phyloP scores from a whole-genome alignment of 1,140 invertebrate genomes.

The Drosophila simulans region DNA sequence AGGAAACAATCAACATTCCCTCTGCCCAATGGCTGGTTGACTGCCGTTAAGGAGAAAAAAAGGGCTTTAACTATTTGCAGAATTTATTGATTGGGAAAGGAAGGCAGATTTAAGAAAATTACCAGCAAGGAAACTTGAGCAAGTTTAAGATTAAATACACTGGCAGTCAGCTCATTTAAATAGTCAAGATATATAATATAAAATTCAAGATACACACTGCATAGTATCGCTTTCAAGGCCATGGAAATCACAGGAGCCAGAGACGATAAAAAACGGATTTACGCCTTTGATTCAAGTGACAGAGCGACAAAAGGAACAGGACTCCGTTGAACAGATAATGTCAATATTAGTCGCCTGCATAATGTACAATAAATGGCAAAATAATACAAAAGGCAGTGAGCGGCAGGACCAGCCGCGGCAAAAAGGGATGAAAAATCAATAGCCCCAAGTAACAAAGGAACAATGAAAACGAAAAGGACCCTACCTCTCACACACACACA shows the following conservation, averaged over 20 bases:
- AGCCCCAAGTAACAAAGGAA: constrained; percentile 57
- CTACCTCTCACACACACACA: constrained; percentile 5
- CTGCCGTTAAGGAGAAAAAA: constrained; percentile 2
- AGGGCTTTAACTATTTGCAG: constrained; percentile 32
- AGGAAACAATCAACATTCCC: constrained; percentile 44
- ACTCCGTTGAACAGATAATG: constrained; percentile 71
- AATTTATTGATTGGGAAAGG: constrained; percentile 41
- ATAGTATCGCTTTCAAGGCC: neutral
- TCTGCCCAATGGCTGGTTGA: constrained; percentile 7
- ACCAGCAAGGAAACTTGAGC: neutral
- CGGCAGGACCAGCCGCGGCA: constrained; percentile 33
- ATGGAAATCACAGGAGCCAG: neutral
- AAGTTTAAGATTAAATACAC: neutral
- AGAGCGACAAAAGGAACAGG: constrained; percentile 46
- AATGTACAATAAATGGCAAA: constrained; percentile 84
- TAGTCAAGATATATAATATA: neutral
- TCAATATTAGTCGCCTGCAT: constrained; percentile 84
- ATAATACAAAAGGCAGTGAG: constrained; percentile 73
- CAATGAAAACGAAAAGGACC: constrained; percentile 57
- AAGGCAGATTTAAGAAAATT: constrained; percentile 3
- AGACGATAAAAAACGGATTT: constrained; percentile 70
- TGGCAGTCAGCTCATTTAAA: neutral
- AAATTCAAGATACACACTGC: neutral
- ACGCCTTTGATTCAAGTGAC: constrained; percentile 59
- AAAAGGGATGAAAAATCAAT: constrained; percentile 75